phyloP scores from a whole-genome alignment of 2,797 vertebrate genomes.

The Florisuga fusca region DNA sequence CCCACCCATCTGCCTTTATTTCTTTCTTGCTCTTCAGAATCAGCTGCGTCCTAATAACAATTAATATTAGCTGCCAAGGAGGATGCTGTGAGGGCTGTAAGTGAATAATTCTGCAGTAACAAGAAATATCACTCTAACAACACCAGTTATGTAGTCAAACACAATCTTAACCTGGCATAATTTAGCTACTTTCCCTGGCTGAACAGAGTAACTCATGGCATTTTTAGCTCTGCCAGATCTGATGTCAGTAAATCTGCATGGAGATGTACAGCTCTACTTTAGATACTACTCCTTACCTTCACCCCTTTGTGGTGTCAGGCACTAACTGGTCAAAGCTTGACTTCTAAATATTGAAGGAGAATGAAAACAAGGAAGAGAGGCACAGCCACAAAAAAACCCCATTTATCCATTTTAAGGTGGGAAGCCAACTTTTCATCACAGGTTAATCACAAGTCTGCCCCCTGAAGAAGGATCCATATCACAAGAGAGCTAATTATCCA shows the following conservation, averaged over 20 bases:
- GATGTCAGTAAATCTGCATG: neutral
- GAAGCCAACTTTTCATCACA: neutral
- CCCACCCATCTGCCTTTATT: neutral
- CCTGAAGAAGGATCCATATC: neutral
- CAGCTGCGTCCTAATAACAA: neutral
- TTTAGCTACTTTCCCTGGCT: neutral
- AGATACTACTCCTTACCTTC: neutral
- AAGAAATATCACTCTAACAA: neutral
- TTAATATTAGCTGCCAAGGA: neutral
- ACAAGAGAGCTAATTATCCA: neutral
- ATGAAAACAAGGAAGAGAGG: neutral
- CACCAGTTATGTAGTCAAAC: neutral
- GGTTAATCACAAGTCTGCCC: neutral
- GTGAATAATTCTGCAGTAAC: neutral
- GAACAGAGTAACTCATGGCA: neutral
- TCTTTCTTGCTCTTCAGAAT: neutral
- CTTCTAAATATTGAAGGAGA: neutral
- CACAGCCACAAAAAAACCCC: no score
- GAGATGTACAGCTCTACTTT: neutral
- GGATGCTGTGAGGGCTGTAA: neutral
- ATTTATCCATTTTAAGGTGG: neutral
- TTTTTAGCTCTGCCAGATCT: neutral
- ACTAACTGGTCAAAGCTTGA: neutral
- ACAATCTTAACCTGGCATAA: neutral
- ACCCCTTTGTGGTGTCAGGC: neutral